Conservation (phyloP, 2,113 vertebrate species). For the Heptranchias perlo region DNA sequence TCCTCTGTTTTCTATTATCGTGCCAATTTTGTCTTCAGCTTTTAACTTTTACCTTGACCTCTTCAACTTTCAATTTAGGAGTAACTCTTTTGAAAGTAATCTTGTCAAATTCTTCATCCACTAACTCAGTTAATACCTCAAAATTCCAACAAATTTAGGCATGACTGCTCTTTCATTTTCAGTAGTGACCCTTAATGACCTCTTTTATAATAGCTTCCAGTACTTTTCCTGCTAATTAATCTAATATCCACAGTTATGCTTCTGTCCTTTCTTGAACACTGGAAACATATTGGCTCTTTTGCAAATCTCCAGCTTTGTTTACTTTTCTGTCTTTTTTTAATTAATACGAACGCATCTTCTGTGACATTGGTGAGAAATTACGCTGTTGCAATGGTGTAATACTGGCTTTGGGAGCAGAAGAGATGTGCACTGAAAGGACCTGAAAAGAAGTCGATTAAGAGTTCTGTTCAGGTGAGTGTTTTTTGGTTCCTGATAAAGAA, state of each 20-base stretch:
- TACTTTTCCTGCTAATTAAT: neutral
- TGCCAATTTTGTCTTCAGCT: neutral
- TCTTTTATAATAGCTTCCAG: neutral
- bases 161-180: neutral
- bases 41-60: neutral
- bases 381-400: neutral
- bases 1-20: neutral
- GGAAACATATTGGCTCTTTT: neutral
- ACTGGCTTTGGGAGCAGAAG: neutral
- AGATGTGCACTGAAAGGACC: neutral
- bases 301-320: neutral
- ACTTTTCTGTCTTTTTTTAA: neutral
- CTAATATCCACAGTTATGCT: neutral
- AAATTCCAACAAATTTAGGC: neutral
- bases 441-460: neutral
- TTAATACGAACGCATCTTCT: neutral
- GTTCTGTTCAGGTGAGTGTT: too few relatives aligned
- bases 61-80: neutral
- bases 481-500: neutral
- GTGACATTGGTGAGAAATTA: neutral
- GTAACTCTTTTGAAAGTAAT: neutral
- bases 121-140: neutral
- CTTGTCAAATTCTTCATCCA: neutral
- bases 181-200: neutral
- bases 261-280: neutral